Base-by-base conservation (phyloP, 37 sponge, comb jelly and placozoan species). In the Halichondria panicea region DNA sequence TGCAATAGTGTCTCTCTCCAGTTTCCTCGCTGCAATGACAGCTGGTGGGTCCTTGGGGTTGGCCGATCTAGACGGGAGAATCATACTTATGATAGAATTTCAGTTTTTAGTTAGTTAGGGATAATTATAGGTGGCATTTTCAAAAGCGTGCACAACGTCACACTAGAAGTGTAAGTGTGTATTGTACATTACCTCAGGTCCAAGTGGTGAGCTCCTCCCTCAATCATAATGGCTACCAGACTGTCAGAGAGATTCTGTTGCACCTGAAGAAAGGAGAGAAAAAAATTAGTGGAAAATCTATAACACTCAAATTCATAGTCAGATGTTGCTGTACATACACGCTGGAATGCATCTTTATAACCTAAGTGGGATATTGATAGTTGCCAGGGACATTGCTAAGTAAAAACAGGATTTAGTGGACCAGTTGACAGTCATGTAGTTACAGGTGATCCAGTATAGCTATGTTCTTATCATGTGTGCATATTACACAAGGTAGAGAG, bases 171-270 rank as follows among this genome's bases (percentile, higher is more conserved):
- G 61, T 59, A n/a, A 59, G 7, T 8, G 27, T 59, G 22, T n/a
- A 18, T 24, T 59, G 27, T 59, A 59, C 27, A 59, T 48, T 72
- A 89, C 89, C 94, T 75, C 22, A 96, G 68, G 43, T 96, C 97
- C 35, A 96, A 62, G 61, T 96, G 97, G 63, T 96, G 97, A 46
- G 97, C 97, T 33, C 88, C 95, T 43, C 82, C 88, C 9, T 89
- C 74, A 27, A 96, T 96, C 0, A 80, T 21, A 24, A 96, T 84
- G 24, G 90, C 81, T 43, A 60, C 57, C 22, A 95, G 60, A 5
- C 77, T 84, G 25, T 83, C 81, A n/a, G 84, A 68, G 28, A 79
- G 44, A 63, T 66, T 68, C 53, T 80, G 31, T 59, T 76, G 39
- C 39, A 94, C 88, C 76, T 86, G 34, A 6, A 64, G 32, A 55